Evolutionary conservation across 2,888 invertebrate genomes (phyloP), one percentile per base, ranked within the genome.

Genomic region (Philereme vetulata): DNA sequence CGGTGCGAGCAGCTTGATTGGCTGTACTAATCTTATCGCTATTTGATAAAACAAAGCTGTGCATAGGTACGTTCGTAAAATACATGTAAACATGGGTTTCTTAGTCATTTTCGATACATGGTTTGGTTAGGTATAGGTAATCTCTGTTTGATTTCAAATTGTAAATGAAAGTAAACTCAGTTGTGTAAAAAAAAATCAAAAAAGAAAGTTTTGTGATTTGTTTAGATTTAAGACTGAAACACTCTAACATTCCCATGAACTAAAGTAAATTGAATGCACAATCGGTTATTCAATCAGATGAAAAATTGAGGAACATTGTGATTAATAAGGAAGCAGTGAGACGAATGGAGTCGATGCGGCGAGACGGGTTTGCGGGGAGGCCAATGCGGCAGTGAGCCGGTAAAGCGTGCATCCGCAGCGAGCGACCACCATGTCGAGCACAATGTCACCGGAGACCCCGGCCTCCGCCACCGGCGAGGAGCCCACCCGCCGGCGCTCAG

Each of bases 401-500:
- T 90, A 86, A 87, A 78, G 86, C 85, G 85, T 86, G 79, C 77
- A 82, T 90, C 88, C 88, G 86, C 75, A 76, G 54, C 33, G 10
- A 36, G 44, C 68, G 73, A 71, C 74, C 77, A 80, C 77, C 78
- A 92, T 92, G 92, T 84, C 93, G 72, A 83, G 84, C 73, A 75
- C 84, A 63, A 76, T 84, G 75, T 82, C 87, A 62, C 82, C 86
- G 60, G 83, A 81, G 75, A 74, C 77, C 67, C 74, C 82, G 70
- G 75, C 77, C 83, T 78, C 75, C 78, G 75, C 77, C 83, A 77
- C 75, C 77, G 85, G 80, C 77, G 93, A 93, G 75, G 94, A 94
- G 55, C 86, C 91, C 67, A 80, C 92, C 65, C 91, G 94, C 51
- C 93, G 96, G 62, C 93, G 96, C 65, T 96, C 96, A 51, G 95